Base-by-base conservation (phyloP, 2,113 vertebrate genomes). In the Ahaetulla prasina region DNA sequence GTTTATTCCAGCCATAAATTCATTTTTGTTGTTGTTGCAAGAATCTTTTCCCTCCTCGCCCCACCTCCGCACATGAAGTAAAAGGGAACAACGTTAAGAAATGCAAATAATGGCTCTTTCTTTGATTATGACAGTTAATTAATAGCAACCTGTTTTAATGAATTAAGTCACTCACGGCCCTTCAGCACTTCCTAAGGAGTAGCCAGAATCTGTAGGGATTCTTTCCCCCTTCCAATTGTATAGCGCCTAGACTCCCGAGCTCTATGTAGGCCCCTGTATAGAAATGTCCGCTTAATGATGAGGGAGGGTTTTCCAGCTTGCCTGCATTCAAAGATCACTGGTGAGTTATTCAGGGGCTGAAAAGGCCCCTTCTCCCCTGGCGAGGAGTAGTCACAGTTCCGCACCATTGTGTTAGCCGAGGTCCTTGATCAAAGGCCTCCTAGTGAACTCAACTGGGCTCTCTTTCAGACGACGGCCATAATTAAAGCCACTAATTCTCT, bases 401-500 rank as follows among this genome's bases (percentile, higher is more conserved):
- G 97, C 95, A 98, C 97, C 98, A 98, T 98, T 98, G 98, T 98
- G 95, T 97, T 98, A 97, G 98, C 97, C 94, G 97, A 98, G 98
- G 98, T 97, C 97, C 97, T 97, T 97, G 98, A 97, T 97, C 97
- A 97, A 97, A 97, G 97, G 96, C 97, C 97, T 97, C 97, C 98
- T 95, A 97, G 94, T 94, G 98, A 97, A 98, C 98, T 97, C 97
- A 97, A 74, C 97, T 97, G 98, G 98, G 98, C 98, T 98, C 97
- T 97, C 97, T 98, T 98, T 98, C 98, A 98, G 97, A 97, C 96
- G 43, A 98, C 97, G 98, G 98, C 98, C 98, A 98, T 98, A 98
- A 98, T 98, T 98, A 98, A 98, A 98, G 98, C 97, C 98, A 97
- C 98, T 98, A 98, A 98, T 98, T 98, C 98, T 98, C 98, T 98